phyloP scores from a whole-genome alignment of 2,888 invertebrate species.

The Netelia inedita region DNA sequence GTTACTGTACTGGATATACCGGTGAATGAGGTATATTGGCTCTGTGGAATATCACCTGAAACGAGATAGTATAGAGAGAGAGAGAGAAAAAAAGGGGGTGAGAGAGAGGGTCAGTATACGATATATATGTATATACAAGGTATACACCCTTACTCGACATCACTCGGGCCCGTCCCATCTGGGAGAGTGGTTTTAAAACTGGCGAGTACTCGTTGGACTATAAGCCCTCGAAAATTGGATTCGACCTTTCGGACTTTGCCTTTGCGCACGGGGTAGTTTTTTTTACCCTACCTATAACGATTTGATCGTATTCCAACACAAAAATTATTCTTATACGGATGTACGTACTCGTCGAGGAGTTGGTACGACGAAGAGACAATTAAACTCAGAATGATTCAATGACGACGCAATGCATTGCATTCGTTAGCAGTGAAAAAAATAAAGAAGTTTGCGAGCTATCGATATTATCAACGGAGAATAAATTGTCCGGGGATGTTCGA shows the following conservation, averaged over 20 bases:
- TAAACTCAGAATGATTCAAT: background rate
- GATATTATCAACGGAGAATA: background rate
- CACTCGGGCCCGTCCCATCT: background rate
- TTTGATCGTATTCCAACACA: background rate
- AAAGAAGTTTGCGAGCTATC: background rate
- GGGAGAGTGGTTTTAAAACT: constrained; percentile 33
- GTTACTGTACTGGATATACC: constrained; percentile 1
- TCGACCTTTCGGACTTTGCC: constrained; percentile 18
- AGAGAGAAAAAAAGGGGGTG: background rate
- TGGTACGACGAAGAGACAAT: background rate
- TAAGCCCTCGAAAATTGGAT: constrained; percentile 17
- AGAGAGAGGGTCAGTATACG: background rate
- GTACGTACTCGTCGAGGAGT: background rate
- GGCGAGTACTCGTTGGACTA: constrained; percentile 14
- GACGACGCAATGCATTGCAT: background rate
- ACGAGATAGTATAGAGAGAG: background rate
- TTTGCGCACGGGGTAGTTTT: background rate
- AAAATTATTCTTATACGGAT: background rate
- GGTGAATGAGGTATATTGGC: background rate
- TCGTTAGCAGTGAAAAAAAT: background rate
- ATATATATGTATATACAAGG: background rate
- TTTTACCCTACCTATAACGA: constrained; percentile 2
- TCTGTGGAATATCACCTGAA: constrained; percentile 20
- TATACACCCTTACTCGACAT: background rate
- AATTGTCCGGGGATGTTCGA: constrained; percentile 62